Base-by-base conservation (phyloP, 2,113 vertebrate species). In the Prionailurus bengalensis region DNA sequence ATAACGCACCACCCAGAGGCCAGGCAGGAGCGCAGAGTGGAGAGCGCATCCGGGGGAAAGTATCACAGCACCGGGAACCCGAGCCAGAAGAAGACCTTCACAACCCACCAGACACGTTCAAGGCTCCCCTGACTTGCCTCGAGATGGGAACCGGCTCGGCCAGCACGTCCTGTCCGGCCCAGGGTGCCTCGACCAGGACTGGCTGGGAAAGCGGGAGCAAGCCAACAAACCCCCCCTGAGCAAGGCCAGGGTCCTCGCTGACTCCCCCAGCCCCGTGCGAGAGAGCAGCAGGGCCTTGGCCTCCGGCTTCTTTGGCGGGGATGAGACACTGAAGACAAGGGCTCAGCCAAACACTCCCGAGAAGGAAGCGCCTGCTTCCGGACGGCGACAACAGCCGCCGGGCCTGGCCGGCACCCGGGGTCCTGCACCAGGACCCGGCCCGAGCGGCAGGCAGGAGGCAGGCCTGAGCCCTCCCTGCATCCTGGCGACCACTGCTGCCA, bases 1-100 rank as follows among this genome's bases (percentile, higher is more conserved):
- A 91, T 88, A 91, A 79, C 7, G 95, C 45, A 17, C 91, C 53
- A 89, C 83, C 91, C 83, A 36, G 80, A 90, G 78, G 58, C 84
- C 70, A 86, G 95, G 84, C 53, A 19, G 71, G 39, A 65, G 53
- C 27, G 2, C 1, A 29, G 45, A 0, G 63, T 63, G 79, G 68
- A 21, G 29, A 51, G 36, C 19, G 0, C 0, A 1, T 12, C 7
- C 9, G 31, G 9, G 17, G 31, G 53, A 17, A 71, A 61, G 27
- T 1, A 31, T 3, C 53, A 42, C 9, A 58, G 51, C 51, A 29
- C 82, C 82, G 15, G 36, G 33, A 53, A 9, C n/a, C 79, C 5
- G n/a, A 17, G 3, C 16, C 1, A 16, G 9, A 23, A 42, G 58
- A 82, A 21, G 4, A 12, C 78, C 39, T 7, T 66, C 11, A 42